Evolutionary conservation across 2,113 vertebrate genomes (phyloP).

Genomic region (Bucco capensis): DNA sequence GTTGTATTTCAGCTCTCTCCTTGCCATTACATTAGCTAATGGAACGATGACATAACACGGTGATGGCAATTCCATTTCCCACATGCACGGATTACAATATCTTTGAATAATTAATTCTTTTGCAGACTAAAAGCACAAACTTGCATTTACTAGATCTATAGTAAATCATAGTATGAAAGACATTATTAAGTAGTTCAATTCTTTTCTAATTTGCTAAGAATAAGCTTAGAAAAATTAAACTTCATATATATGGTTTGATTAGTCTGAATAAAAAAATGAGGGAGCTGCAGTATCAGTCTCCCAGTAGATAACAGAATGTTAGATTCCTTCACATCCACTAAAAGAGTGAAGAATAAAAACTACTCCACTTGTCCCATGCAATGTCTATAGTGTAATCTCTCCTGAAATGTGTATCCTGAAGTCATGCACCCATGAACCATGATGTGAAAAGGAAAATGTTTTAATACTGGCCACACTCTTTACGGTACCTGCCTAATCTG

Average conservation of each 20-base stretch:
- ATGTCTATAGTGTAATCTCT: background rate
- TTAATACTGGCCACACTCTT: background rate
- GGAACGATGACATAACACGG: background rate
- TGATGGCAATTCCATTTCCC: slow-evolving; percentile 13
- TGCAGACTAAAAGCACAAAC: background rate
- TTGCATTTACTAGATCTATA: background rate
- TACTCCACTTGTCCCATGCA: background rate
- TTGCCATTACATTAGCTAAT: background rate
- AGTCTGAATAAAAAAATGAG: background rate
- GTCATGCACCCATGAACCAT: fast-evolving
- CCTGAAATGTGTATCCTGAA: background rate
- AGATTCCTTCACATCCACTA: background rate
- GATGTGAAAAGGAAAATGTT: background rate
- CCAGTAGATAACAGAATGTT: background rate
- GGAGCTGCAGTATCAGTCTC: background rate
- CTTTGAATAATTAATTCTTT: background rate
- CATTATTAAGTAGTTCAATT: background rate
- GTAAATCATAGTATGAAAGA: background rate
- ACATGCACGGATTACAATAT: background rate
- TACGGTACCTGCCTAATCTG: background rate
- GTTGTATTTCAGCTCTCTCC: background rate
- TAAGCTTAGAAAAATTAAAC: background rate
- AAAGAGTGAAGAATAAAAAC: background rate
- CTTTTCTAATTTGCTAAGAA: background rate
- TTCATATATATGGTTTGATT: background rate